phyloP scores from a whole-genome alignment of 1,140 invertebrate species.

The Colletes gigas region DNA sequence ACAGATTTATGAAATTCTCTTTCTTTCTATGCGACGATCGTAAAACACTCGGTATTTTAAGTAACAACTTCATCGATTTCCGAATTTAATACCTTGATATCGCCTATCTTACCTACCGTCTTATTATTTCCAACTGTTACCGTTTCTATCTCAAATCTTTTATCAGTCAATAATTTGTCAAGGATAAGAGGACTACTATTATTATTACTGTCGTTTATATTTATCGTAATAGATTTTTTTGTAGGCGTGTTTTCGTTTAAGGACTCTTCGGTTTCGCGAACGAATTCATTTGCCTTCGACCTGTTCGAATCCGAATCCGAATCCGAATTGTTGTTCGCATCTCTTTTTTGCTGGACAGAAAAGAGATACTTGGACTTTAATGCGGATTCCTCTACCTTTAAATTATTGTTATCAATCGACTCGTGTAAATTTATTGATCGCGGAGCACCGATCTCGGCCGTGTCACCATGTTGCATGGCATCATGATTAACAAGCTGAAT shows the following conservation, averaged over 20 bases:
- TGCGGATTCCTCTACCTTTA: conserved; percentile 51
- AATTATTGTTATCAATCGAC: conserved; percentile 31
- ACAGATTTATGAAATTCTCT: conserved; percentile 33
- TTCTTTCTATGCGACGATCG: conserved; percentile 1
- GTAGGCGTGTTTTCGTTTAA: conserved; percentile 20
- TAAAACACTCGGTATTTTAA: conserved; percentile 21
- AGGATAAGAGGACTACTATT: conserved; percentile 51
- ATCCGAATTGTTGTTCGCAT: conserved; percentile 36
- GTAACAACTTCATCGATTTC: conserved; percentile 32
- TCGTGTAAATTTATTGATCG: neutral
- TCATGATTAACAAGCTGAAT: conserved; percentile 43
- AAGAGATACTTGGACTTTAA: conserved; percentile 65
- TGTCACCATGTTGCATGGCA: conserved; percentile 34
- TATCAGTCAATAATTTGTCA: conserved; percentile 39
- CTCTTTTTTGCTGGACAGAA: conserved; percentile 27
- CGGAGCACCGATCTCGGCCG: neutral
- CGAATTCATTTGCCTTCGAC: conserved; percentile 15
- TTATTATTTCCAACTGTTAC: conserved; percentile 47
- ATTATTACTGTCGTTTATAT: conserved; percentile 55
- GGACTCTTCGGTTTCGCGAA: conserved; percentile 7
- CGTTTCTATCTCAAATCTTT: conserved; percentile 26
- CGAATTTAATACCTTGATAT: conserved; percentile 25
- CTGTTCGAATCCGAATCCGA: neutral
- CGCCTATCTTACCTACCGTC: conserved; percentile 8
- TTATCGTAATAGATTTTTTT: conserved; percentile 2